Evolutionary conservation across 2,888 invertebrate species (phyloP).

Genomic region (Melieria omissa): DNA sequence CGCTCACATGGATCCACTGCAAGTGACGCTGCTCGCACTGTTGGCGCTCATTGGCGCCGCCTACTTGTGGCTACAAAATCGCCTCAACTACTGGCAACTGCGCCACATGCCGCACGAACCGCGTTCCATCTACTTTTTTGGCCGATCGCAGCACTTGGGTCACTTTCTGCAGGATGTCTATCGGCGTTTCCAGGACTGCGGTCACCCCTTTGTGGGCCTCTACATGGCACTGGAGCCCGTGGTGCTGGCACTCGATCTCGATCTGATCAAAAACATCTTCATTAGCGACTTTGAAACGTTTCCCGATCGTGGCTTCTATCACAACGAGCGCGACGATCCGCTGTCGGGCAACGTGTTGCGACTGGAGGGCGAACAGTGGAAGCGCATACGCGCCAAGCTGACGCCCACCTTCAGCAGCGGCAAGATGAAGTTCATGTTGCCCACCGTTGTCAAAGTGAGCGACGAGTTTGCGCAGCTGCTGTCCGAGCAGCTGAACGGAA

Average conservation of each 20-base stretch:
- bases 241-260: slow-evolving; percentile 48
- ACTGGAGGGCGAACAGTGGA: slow-evolving; percentile 64
- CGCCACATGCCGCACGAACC: slow-evolving; percentile 8
- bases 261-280: slow-evolving; percentile 54
- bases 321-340: slow-evolving; percentile 62
- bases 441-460: slow-evolving; percentile 52
- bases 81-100: slow-evolving; percentile 1
- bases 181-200: not conserved
- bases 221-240: not conserved
- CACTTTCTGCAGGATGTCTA: slow-evolving; percentile 27
- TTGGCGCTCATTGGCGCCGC: not conserved
- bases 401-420: slow-evolving; percentile 67
- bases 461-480: slow-evolving; percentile 43
- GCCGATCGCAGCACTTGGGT: slow-evolving; percentile 9
- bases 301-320: slow-evolving; percentile 47
- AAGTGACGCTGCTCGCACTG: slow-evolving; percentile 37
- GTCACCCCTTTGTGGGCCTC: slow-evolving; percentile 8
- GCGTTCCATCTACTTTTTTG: not conserved
- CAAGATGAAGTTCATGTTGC: slow-evolving; percentile 68
- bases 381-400: slow-evolving; percentile 62
- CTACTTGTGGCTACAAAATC: slow-evolving; percentile 10
- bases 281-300: slow-evolving; percentile 51
- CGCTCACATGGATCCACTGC: slow-evolving; percentile 53
- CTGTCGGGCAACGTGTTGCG: slow-evolving; percentile 59
- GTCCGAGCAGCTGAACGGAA: slow-evolving; percentile 20